Conservation (phyloP, 2,888 invertebrate genomes). For the Melieria crassipennis region DNA sequence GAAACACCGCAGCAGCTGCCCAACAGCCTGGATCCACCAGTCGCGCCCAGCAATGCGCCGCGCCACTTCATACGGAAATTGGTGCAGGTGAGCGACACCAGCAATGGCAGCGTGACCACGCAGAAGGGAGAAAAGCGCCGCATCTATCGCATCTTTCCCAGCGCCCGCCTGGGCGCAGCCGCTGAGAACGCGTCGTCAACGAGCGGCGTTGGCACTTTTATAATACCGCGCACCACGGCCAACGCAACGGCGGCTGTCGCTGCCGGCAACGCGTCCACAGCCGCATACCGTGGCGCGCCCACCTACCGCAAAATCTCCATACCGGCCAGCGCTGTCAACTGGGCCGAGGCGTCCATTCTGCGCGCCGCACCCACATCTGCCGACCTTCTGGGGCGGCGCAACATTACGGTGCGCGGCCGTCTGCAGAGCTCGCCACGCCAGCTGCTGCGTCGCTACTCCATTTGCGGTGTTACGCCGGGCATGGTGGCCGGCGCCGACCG, state of each 20-base stretch:
- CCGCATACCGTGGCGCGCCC: background rate
- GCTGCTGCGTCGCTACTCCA: constrained; percentile 33
- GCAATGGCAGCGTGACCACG: constrained; percentile 10
- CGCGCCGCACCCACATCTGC: too few species aligned
- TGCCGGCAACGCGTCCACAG: background rate
- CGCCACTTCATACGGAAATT: constrained; percentile 42
- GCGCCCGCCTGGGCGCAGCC: too few species aligned
- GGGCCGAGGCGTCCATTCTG: background rate
- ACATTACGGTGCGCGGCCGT: background rate
- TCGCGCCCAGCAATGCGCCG: background rate
- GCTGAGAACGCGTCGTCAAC: background rate
- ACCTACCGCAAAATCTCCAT: background rate
- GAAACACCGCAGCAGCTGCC: background rate
- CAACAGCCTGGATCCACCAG: too few species aligned
- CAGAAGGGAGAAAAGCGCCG: background rate
- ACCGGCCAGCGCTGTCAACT: background rate
- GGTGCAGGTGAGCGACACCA: constrained; percentile 36
- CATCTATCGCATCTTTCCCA: constrained; percentile 15
- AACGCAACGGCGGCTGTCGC: background rate
- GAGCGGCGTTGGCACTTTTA: constrained; percentile 22
- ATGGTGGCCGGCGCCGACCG: background rate
- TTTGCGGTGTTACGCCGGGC: constrained; percentile 28
- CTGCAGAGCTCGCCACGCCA: constrained; percentile 13
- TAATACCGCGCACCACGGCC: background rate
- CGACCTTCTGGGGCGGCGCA: background rate